Evolutionary conservation across 2,113 vertebrate genomes (phyloP).

Genomic region (Psophia crepitans): DNA sequence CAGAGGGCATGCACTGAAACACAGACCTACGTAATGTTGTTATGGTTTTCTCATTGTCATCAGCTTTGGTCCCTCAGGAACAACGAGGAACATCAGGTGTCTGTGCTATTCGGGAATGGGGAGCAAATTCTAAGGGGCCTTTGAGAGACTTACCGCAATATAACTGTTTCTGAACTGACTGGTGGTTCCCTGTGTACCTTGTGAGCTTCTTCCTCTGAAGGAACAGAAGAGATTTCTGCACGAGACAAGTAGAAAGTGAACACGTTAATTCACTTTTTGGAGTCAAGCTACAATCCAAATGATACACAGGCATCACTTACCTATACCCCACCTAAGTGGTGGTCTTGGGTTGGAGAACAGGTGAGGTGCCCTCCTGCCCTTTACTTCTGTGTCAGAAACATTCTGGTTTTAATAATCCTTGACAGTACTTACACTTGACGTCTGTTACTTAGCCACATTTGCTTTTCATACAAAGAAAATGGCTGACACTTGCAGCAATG

Average conservation of each 20-base stretch:
- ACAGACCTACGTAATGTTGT: background rate
- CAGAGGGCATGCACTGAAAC: background rate
- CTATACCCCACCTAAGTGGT: background rate
- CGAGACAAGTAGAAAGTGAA: background rate
- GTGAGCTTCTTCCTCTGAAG: slow-evolving; percentile 28
- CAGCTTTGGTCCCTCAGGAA: background rate
- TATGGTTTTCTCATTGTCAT: background rate
- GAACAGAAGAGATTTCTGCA: slow-evolving; percentile 24
- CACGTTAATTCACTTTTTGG: background rate
- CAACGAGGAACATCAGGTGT: background rate
- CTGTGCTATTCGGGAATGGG: background rate
- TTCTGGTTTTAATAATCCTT: background rate
- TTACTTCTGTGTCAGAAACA: background rate
- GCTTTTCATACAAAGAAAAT: background rate
- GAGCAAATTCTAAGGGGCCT: background rate
- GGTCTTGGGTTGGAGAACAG: background rate
- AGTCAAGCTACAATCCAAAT: background rate
- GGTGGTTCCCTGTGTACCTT: slow-evolving; percentile 2
- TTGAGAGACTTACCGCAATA: slow-evolving; percentile 45
- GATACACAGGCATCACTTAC: background rate
- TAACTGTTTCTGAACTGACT: slow-evolving; percentile 18
- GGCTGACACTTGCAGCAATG: background rate
- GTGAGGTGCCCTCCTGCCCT: background rate
- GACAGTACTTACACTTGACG: background rate
- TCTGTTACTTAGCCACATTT: background rate